A percentile compares a stretch with the other conserved stretches of the same genome.
Conservation (phyloP, 2,113 vertebrate genomes). For the Mungos mungo region DNA sequence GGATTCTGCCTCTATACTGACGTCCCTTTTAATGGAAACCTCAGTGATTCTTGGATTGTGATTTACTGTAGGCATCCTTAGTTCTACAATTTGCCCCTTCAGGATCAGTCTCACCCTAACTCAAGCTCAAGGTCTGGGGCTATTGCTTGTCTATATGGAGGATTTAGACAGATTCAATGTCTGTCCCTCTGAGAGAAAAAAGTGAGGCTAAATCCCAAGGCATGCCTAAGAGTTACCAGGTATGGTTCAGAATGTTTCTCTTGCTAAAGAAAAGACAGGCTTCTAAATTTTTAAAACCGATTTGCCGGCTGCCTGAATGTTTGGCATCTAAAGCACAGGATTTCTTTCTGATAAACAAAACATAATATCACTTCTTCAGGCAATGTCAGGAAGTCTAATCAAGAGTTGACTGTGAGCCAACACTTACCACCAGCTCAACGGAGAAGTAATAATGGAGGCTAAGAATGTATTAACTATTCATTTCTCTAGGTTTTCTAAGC, state of each 20-base stretch:
- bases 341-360: slow-evolving; percentile 68
- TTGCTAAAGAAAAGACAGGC: slow-evolving; percentile 55
- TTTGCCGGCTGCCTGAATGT: slow-evolving; percentile 38
- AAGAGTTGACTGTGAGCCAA: slow-evolving; percentile 54
- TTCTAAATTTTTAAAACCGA: slow-evolving; percentile 61
- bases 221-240: background rate
- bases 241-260: background rate
- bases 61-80: background rate
- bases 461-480: slow-evolving; percentile 59
- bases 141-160: background rate
- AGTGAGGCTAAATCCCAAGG: background rate
- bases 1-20: background rate
- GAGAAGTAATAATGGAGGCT: slow-evolving; percentile 44
- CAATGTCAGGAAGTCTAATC: slow-evolving; percentile 71
- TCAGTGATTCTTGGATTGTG: background rate
- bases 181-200: background rate
- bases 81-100: background rate
- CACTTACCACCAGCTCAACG: slow-evolving; percentile 44
- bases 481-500: slow-evolving; percentile 33
- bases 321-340: slow-evolving; percentile 46
- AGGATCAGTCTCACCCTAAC: background rate
- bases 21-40: background rate
- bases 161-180: background rate
- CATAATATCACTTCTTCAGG: slow-evolving; percentile 57
- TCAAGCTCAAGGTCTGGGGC: background rate